Evolutionary conservation across 2,888 invertebrate genomes (phyloP).

Genomic region (Athalia rosae): DNA sequence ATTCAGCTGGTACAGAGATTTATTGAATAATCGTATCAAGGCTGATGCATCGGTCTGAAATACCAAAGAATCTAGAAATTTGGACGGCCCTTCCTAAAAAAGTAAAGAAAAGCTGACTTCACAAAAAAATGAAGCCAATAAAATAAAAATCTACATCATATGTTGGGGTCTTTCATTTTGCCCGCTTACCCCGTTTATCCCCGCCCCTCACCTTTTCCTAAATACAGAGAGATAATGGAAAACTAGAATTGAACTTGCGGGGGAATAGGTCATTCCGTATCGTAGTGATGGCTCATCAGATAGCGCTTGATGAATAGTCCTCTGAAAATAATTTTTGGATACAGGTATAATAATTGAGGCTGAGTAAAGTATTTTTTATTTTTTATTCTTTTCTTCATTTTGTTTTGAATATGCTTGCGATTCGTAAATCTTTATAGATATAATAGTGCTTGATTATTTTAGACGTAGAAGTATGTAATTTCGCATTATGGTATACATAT

Average conservation of each 20-base stretch:
- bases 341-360: conserved; percentile 57
- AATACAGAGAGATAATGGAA: no score
- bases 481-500: not conserved
- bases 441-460: not conserved
- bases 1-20: no score
- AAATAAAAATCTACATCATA: no score
- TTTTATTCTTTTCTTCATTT: not conserved
- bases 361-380: conserved; percentile 55
- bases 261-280: not conserved
- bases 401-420: not conserved
- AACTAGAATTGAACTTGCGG: not conserved
- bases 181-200: no score
- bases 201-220: no score
- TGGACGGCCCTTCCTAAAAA: no score
- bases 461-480: not conserved
- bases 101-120: no score
- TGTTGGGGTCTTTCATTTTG: no score
- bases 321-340: conserved; percentile 48
- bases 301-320: conserved; percentile 17
- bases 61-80: no score
- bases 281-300: conserved; percentile 15
- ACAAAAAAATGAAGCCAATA: no score
- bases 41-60: no score
- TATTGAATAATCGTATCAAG: no score
- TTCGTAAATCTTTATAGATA: not conserved